These are phyloP conservation scores for Zhuqinia jingwanae DNA, from an alignment of 2,888 invertebrate species.

Conservation along the genomic window DNA sequence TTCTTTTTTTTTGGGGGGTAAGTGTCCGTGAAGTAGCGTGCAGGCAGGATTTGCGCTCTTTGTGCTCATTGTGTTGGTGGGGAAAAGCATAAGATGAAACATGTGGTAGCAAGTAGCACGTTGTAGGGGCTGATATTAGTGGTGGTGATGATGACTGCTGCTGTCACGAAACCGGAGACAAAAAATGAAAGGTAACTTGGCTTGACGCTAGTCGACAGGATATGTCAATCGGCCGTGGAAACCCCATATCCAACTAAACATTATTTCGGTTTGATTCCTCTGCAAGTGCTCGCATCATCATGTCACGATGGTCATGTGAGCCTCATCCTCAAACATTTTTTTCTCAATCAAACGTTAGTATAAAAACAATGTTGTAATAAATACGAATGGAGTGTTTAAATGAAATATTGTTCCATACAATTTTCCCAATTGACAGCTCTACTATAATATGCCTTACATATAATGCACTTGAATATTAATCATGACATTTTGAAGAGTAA, in stretches of 20 bases:
- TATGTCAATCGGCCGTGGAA: conserved; percentile 69
- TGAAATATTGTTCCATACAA: no score
- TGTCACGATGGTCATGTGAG: background rate
- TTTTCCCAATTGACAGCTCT: no score
- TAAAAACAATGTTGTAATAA: no score
- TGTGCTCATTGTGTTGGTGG: background rate
- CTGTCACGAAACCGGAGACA: conserved; percentile 68
- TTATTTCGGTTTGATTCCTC: no score
- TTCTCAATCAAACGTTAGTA: no score
- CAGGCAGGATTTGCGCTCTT: background rate
- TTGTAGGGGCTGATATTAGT: background rate
- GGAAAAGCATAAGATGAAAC: no score
- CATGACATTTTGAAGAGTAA: conserved; percentile 35
- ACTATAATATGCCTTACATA: background rate
- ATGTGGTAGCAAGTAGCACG: background rate
- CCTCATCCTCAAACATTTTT: conserved; percentile 47
- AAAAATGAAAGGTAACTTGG: conserved; percentile 68
- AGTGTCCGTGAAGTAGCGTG: no score
- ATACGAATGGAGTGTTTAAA: no score
- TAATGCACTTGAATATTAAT: conserved; percentile 62
- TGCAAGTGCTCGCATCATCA: conserved; percentile 35
- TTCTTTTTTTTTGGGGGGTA: no score
- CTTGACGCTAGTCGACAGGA: conserved; percentile 67
- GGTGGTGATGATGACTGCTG: conserved; percentile 48
- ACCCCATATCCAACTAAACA: conserved; percentile 45